phyloP scores from a whole-genome alignment of 2,113 vertebrate species.

The Chrysemys picta region DNA sequence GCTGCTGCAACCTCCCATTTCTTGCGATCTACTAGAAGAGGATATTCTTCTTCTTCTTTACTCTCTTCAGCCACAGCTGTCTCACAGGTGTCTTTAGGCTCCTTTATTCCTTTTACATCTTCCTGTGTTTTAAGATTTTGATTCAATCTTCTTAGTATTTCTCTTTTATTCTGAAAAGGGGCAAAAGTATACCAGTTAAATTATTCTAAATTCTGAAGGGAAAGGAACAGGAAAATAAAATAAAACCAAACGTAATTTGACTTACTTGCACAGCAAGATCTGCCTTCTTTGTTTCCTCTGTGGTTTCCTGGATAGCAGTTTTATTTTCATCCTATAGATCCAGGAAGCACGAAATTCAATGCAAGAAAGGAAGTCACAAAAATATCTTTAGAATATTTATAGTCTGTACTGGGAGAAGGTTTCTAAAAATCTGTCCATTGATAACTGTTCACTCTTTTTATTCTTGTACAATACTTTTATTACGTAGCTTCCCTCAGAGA shows the following conservation, averaged over 20 bases:
- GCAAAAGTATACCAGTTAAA: neutral
- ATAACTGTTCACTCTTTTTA: neutral
- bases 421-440: neutral
- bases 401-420: neutral
- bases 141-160: conserved; percentile 93
- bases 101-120: conserved; percentile 65
- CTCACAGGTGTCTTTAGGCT: conserved; percentile 32
- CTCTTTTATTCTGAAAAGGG: conserved; percentile 87
- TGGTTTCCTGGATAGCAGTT: conserved; percentile 56
- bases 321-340: conserved; percentile 74
- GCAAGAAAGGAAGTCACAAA: conserved; percentile 23
- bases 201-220: neutral
- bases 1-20: conserved; percentile 88
- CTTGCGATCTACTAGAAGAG: conserved; percentile 84
- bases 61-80: conserved; percentile 45
- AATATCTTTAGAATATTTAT: neutral
- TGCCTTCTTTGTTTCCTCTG: conserved; percentile 75
- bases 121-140: conserved; percentile 90
- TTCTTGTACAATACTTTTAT: neutral
- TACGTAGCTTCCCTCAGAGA: neutral
- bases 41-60: conserved; percentile 69
- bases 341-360: conserved; percentile 45
- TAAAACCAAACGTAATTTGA: conserved; percentile 1
- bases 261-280: conserved; percentile 79
- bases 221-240: neutral